Percentiles rank a stretch among this genome's conserved stretches.
Evolutionary conservation across 2,888 invertebrate species (phyloP).

Genomic region (Ophioninae sp.): DNA sequence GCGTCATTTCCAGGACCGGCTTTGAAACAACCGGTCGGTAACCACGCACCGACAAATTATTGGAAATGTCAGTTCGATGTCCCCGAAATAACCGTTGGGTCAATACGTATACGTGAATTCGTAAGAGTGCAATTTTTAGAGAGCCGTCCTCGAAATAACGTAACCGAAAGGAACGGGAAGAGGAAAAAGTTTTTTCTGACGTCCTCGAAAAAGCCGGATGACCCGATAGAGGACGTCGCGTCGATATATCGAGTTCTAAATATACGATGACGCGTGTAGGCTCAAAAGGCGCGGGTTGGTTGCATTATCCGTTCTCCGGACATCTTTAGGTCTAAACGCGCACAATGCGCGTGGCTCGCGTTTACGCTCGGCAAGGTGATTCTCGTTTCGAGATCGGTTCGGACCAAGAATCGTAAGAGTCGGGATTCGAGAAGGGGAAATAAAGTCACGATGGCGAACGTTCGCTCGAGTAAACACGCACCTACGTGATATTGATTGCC

Average conservation of each 20-base stretch:
- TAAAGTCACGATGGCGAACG: slow-evolving; percentile 46
- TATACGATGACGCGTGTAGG: neutral
- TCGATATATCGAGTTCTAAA: neutral
- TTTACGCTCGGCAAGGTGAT: slow-evolving; percentile 57
- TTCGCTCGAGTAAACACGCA: slow-evolving; percentile 32
- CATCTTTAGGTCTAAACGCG: neutral
- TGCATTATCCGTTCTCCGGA: slow-evolving; percentile 11
- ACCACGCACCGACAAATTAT: too few species aligned
- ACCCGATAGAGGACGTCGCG: neutral
- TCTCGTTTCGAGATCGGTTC: slow-evolving; percentile 45
- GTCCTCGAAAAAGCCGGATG: neutral
- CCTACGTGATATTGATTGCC: neutral
- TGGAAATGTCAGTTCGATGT: neutral
- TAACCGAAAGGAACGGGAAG: too few species aligned
- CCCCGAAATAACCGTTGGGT: neutral
- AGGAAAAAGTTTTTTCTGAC: too few species aligned
- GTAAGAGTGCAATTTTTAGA: too few species aligned
- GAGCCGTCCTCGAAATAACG: neutral
- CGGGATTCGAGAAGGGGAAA: slow-evolving; percentile 48
- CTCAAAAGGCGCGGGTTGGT: slow-evolving; percentile 8
- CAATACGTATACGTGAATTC: too few species aligned
- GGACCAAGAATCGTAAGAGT: slow-evolving; percentile 53
- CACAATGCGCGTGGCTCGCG: slow-evolving; percentile 7
- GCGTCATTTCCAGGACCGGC: neutral
- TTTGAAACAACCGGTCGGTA: neutral